Conservation (phyloP, 1,140 invertebrate genomes). For the Capitella teleta region DNA sequence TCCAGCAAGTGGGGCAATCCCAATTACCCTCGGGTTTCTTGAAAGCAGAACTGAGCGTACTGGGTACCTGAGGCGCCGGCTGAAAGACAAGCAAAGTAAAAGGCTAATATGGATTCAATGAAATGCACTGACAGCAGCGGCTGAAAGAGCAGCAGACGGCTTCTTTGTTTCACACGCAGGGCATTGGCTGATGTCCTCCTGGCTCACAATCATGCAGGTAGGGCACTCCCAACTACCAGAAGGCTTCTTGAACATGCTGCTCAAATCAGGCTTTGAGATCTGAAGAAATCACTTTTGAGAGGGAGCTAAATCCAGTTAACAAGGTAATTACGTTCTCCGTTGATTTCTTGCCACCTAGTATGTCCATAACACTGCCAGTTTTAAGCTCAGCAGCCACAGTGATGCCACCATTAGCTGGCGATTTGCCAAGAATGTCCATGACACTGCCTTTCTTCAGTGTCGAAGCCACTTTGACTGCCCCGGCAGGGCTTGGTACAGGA, state of each 20-base stretch:
- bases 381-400: conserved; percentile 13
- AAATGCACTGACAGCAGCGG: neutral
- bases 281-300: neutral
- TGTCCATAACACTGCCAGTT: conserved; percentile 29
- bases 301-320: neutral
- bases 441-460: conserved; percentile 24
- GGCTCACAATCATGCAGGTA: conserved; percentile 55
- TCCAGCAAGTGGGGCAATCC: neutral
- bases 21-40: neutral
- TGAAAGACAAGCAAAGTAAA: neutral
- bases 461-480: conserved; percentile 7
- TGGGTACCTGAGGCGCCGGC: neutral
- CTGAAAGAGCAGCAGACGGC: conserved; percentile 10
- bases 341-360: too few species aligned
- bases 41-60: neutral
- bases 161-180: conserved; percentile 44
- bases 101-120: neutral
- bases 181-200: conserved; percentile 48
- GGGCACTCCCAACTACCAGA: conserved; percentile 54
- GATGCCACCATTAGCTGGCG: neutral
- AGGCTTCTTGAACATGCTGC: conserved; percentile 40
- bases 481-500: neutral
- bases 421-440: conserved; percentile 24
- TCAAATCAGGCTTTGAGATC: neutral
- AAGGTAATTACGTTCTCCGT: too few species aligned